These are phyloP conservation scores for Hyppa rectilinea DNA, from an alignment of 2,888 invertebrate genomes.

Conservation along the genomic window DNA sequence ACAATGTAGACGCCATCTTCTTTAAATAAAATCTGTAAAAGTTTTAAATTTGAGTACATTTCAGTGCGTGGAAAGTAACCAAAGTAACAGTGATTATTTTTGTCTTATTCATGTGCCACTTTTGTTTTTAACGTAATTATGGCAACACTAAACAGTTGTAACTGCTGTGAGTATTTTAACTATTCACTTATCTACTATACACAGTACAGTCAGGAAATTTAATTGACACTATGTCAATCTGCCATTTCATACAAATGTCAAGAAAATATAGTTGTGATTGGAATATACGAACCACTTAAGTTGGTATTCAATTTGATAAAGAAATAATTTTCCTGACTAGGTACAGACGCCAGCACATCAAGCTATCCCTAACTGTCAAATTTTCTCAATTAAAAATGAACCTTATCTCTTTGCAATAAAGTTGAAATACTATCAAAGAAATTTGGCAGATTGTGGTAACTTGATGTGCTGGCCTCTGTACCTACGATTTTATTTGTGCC, in stretches of 20 bases:
- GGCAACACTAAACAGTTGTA: constrained; percentile 35
- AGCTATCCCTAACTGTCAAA: too few relatives aligned
- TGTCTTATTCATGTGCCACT: neutral
- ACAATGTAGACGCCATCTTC: constrained; percentile 10
- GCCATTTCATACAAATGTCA: too few relatives aligned
- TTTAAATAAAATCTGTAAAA: neutral
- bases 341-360: too few relatives aligned
- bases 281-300: too few relatives aligned
- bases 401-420: too few relatives aligned
- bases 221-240: neutral
- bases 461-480: too few relatives aligned
- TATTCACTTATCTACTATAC: neutral
- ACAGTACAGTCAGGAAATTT: too few relatives aligned
- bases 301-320: neutral
- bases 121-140: constrained; percentile 19
- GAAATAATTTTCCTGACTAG: neutral
- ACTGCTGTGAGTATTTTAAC: constrained; percentile 45
- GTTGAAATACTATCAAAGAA: too few relatives aligned
- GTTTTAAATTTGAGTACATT: neutral
- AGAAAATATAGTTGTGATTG: neutral
- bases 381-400: too few relatives aligned
- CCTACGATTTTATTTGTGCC: too few relatives aligned
- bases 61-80: constrained; percentile 9
- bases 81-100: constrained; percentile 35
- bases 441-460: too few relatives aligned